These are phyloP conservation scores for Agonopterix subpropinquella DNA, from an alignment of 2,888 invertebrate genomes.

Conservation along the genomic window DNA sequence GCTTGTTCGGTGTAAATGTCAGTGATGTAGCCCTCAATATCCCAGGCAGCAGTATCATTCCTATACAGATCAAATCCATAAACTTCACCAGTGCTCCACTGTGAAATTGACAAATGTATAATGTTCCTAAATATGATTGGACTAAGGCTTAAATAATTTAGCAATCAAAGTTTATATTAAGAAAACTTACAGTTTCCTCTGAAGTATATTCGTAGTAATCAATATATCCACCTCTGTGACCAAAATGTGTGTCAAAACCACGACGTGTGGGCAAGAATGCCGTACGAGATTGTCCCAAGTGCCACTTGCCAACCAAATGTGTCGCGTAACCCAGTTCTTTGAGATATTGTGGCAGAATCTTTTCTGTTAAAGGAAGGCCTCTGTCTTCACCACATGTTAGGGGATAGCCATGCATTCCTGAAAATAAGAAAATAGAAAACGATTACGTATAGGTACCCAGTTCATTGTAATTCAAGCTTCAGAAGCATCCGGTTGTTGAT, in stretches of 20 bases:
- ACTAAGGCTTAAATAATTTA: not conserved
- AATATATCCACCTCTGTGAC: slow-evolving; percentile 88
- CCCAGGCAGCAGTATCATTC: slow-evolving; percentile 70
- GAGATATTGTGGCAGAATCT: slow-evolving; percentile 78
- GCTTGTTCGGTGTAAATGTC: slow-evolving; percentile 82
- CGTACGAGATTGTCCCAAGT: slow-evolving; percentile 72
- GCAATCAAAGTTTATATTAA: not conserved
- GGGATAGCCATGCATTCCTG: slow-evolving; percentile 67
- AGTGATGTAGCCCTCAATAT: slow-evolving; percentile 80
- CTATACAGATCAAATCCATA: slow-evolving; percentile 71
- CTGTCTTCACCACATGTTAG: slow-evolving; percentile 57
- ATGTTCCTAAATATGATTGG: not conserved
- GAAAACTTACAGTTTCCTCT: slow-evolving; percentile 28
- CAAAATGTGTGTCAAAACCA: slow-evolving; percentile 89
- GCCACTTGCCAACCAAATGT: slow-evolving; percentile 90
- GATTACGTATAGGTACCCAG: too few species aligned
- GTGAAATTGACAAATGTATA: not conserved
- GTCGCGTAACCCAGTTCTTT: slow-evolving; percentile 81
- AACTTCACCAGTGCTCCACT: slow-evolving; percentile 39
- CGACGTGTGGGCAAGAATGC: slow-evolving; percentile 81
- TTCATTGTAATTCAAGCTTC: too few species aligned
- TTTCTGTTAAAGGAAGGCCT: slow-evolving; percentile 60
- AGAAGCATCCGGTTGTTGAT: too few species aligned
- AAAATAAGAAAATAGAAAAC: not conserved
- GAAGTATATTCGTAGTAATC: slow-evolving; percentile 82